Evolutionary conservation across 2,113 vertebrate species (phyloP), one percentile per base, ranked within the genome.

Genomic region (Pteruthius melanotis): DNA sequence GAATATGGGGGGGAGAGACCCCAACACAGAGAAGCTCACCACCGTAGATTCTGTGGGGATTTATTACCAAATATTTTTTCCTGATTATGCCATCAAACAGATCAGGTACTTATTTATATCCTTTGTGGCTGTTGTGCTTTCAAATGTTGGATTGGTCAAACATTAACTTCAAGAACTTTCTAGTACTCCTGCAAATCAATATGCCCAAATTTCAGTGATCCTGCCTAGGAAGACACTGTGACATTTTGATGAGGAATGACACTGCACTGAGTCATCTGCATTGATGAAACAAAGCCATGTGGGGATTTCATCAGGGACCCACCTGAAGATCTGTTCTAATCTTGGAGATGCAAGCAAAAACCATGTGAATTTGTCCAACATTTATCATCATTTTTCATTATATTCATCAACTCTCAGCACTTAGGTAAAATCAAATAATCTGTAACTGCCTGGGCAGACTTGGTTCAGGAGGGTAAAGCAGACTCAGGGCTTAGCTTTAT

Each of bases 241-340:
- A 56, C 49, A 31, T 81, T 88, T 47, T 47, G 76, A 8, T 86
- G 75, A 90, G 84, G 14, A 23, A 42, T 85, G 89, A 71, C 57
- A 44, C 68, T 83, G 60, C 86, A 81, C 47, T 89, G 92, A 96
- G 88, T 90, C 90, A 94, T 75, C 21, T 5, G 49, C 47, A 17
- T 19, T 80, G 28, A 64, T 44, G 68, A 93, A 74, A 56, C 28
- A 77, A 42, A 90, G 49, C 60, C 40, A 2, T 16, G 33, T 27
- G 52, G 49, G 64, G 35, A 42, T 92, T 78, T 83, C 57, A 68
- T 80, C 60, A 60, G 42, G 23, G 71, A 86, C 45, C 23, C 9
- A 35, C 54, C 30, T 11, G 6, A 74, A 80, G 52, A 63, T 66
- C 56, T 63, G 39, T 57, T 54, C 47, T n/a, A 4, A 0, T 63